These are phyloP conservation scores for Anniella stebbinsi DNA, from an alignment of 2,797 vertebrate genomes.

Conservation along the genomic window DNA sequence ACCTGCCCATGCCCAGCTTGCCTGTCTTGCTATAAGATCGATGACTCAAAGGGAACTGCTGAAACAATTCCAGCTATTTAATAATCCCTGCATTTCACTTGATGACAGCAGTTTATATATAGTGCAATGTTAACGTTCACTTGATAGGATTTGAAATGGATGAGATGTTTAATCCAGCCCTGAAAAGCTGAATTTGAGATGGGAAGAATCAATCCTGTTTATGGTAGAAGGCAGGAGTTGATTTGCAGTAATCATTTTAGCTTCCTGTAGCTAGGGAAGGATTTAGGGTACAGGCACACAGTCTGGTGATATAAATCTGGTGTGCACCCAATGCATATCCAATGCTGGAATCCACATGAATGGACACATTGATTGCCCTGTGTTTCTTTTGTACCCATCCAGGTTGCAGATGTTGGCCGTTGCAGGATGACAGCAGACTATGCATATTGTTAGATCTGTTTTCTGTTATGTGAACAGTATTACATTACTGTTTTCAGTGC, in stretches of 20 bases:
- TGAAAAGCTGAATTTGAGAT: slow-evolving; percentile 32
- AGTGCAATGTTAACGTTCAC: not conserved
- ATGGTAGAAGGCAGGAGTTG: not conserved
- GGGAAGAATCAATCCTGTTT: slow-evolving; percentile 20
- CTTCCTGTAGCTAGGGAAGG: not conserved
- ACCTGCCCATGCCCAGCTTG: slow-evolving; percentile 31
- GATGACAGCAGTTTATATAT: slow-evolving; percentile 11
- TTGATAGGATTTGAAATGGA: slow-evolving; percentile 23
- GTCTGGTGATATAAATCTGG: not conserved
- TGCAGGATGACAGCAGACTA: not conserved
- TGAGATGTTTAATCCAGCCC: slow-evolving; percentile 15
- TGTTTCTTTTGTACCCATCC: not conserved
- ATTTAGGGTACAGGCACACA: not conserved
- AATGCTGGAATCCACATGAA: not conserved
- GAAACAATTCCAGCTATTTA: slow-evolving; percentile 29
- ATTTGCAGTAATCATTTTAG: not conserved
- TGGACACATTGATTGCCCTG: not conserved
- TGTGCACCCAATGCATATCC: not conserved
- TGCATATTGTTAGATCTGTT: not conserved
- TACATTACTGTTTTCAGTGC: not conserved
- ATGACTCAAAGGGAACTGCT: slow-evolving; percentile 27
- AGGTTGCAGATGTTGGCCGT: not conserved
- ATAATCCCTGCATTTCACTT: slow-evolving; percentile 24
- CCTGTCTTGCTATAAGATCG: slow-evolving; percentile 37
- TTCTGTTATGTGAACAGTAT: not conserved